Evolutionary conservation across 2,113 vertebrate species (phyloP).

Genomic region (Polypterus senegalus): DNA sequence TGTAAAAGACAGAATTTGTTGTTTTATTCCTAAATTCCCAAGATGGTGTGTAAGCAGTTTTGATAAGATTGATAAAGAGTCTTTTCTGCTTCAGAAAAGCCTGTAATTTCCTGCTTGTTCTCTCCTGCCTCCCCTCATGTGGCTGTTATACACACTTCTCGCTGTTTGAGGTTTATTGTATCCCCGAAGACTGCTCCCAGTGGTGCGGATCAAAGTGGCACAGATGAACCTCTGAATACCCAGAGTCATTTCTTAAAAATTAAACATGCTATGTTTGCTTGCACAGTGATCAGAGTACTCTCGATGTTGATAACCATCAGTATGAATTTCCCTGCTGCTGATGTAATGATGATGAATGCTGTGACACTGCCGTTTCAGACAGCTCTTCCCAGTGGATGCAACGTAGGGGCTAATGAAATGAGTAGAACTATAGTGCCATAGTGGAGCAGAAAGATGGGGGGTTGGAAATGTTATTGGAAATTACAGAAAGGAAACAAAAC

Average conservation of each 20-base stretch:
- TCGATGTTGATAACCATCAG: conserved; percentile 64
- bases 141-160: conserved; percentile 25
- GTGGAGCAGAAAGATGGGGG: conserved; percentile 17
- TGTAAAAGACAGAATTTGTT: conserved; percentile 16
- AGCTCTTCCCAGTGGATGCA: conserved; percentile 58
- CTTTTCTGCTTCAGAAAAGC: conserved; percentile 27
- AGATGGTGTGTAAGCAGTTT: conserved; percentile 17
- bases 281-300: conserved; percentile 45
- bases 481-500: conserved; percentile 5
- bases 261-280: conserved; percentile 45
- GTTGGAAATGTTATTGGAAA: conserved; percentile 27
- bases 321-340: conserved; percentile 76
- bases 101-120: conserved; percentile 32
- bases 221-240: conserved; percentile 30
- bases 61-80: conserved; percentile 32
- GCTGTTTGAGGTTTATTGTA: conserved; percentile 24
- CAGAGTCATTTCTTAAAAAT: conserved; percentile 39
- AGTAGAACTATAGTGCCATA: conserved; percentile 49
- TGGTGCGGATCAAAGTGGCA: conserved; percentile 29
- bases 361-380: conserved; percentile 49
- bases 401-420: conserved; percentile 70
- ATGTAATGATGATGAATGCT: conserved; percentile 90
- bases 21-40: conserved; percentile 28
- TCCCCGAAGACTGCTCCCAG: conserved; percentile 32
- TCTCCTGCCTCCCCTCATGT: conserved; percentile 23